phyloP scores from a whole-genome alignment of 1,140 invertebrate genomes.

The Drosophila saltans region DNA sequence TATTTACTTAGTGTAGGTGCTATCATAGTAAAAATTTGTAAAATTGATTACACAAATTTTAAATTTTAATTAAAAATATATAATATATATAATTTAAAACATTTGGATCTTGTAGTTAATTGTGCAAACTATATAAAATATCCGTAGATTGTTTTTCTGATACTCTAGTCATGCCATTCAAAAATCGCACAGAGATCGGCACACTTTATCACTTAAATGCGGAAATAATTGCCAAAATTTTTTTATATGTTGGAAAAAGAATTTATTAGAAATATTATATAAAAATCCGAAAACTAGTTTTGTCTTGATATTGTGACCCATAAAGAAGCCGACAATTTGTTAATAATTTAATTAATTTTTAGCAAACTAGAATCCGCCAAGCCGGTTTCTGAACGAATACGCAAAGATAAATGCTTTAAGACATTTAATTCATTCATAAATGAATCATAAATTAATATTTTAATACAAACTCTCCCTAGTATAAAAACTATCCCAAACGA shows the following conservation, averaged over 20 bases:
- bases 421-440: constrained; percentile 15
- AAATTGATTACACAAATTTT: no score
- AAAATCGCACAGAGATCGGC: no score
- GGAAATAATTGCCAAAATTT: no score
- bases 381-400: not conserved
- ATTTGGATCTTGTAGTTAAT: no score
- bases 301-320: not conserved
- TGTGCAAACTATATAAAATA: no score
- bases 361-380: not conserved
- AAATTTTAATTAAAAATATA: no score
- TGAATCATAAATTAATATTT: not conserved
- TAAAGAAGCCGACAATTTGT: not conserved
- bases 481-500: constrained; percentile 83
- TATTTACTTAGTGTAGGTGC: no score
- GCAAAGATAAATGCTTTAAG: not conserved
- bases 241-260: not conserved
- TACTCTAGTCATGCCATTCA: no score
- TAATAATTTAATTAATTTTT: not conserved
- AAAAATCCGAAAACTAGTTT: not conserved
- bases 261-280: not conserved
- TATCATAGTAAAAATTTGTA: no score
- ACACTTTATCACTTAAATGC: no score
- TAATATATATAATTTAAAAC: no score
- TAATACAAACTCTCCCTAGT: constrained; percentile 62
- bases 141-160: no score